phyloP scores from a whole-genome alignment of 2,797 vertebrate genomes.

The Trematomus bernacchii region DNA sequence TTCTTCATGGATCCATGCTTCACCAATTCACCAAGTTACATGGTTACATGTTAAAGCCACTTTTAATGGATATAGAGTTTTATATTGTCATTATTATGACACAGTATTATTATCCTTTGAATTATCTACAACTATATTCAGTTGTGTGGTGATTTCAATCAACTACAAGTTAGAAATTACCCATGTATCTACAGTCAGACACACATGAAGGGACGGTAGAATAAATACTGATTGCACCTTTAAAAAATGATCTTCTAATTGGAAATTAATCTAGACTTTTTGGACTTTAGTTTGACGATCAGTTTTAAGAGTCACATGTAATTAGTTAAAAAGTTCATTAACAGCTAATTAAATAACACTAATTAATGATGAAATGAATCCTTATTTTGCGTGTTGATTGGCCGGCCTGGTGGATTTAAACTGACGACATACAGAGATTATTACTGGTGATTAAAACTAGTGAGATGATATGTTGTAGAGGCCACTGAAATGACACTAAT shows the following conservation, averaged over 20 bases:
- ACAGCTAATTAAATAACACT: neutral
- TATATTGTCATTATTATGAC: too few species aligned
- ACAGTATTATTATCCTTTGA: too few species aligned
- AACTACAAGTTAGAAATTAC: too few species aligned
- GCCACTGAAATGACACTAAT: conserved; percentile 39
- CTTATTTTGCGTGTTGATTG: neutral
- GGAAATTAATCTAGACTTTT: neutral
- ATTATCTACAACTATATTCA: too few species aligned
- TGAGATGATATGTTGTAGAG: conserved; percentile 12
- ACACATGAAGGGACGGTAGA: neutral
- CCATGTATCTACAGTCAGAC: too few species aligned
- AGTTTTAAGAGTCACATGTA: neutral
- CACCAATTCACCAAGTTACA: too few species aligned
- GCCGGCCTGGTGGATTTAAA: conserved; percentile 8
- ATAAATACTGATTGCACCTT: neutral
- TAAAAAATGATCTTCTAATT: neutral
- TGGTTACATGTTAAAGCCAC: too few species aligned
- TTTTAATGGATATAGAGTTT: too few species aligned
- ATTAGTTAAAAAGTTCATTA: neutral
- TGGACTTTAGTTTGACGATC: neutral
- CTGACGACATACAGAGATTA: neutral
- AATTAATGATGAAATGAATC: neutral
- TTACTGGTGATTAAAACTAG: conserved; percentile 15
- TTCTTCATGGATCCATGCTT: too few species aligned
- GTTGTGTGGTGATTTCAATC: too few species aligned